Conservation (phyloP, 2,888 invertebrate species). For the Priocnemis perturbator region DNA sequence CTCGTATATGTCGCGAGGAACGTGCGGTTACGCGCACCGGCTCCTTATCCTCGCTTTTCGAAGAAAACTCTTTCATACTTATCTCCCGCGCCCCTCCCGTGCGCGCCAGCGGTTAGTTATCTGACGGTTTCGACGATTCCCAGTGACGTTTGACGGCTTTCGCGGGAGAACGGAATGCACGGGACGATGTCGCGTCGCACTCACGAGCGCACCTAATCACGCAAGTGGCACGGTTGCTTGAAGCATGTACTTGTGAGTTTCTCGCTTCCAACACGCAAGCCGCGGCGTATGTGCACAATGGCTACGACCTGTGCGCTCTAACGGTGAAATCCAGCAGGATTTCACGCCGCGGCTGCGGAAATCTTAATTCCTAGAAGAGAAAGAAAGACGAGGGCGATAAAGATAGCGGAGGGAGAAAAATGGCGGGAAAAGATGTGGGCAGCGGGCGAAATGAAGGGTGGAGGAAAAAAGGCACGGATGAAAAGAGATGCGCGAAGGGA, state of each 20-base stretch:
- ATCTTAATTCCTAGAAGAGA: conserved; percentile 58
- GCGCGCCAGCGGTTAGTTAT: conserved; percentile 19
- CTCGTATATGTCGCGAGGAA: no score
- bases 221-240: conserved; percentile 36
- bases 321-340: conserved; percentile 56
- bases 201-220: conserved; percentile 48
- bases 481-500: conserved; percentile 3
- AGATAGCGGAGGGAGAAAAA: conserved; percentile 15
- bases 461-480: not conserved
- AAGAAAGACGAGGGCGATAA: conserved; percentile 27
- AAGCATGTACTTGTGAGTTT: conserved; percentile 48
- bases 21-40: no score
- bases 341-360: conserved; percentile 53
- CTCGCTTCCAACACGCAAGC: conserved; percentile 37
- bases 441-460: conserved; percentile 11
- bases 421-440: no score
- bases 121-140: conserved; percentile 1
- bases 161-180: conserved; percentile 33
- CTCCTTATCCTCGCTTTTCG: no score
- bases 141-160: conserved; percentile 26
- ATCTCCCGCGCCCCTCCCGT: not conserved
- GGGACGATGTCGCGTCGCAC: conserved; percentile 28
- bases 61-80: no score
- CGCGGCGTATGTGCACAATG: conserved; percentile 48
- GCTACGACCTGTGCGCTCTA: conserved; percentile 44